Base-by-base conservation (phyloP, 2,888 invertebrate species). In the Hemicrepidius hirtus region DNA sequence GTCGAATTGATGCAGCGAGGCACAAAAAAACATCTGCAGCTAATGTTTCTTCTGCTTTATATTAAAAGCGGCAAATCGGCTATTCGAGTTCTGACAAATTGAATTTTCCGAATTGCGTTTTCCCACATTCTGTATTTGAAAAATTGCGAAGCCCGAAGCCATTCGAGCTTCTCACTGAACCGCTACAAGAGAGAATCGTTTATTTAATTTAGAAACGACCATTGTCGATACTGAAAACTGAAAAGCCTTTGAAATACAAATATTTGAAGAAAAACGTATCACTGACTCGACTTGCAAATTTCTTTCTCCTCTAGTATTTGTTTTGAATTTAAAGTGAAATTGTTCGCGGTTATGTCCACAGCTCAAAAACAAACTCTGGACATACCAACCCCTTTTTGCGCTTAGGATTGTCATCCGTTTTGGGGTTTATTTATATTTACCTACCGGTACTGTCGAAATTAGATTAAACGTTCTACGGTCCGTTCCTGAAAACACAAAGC, bases 21-120 rank as follows among this genome's bases (percentile, higher is more conserved):
- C 72, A 67, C 72, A 68, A 72, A 67, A 71, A 71, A 68, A 57
- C 67, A 72, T 73, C 65, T 73, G 73, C 68, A 73, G 55, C 73
- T 73, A 73, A 73, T 73, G 73, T 73, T 73, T 72, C 68, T 64
- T 68, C 68, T 72, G 71, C 68, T 72, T 68, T 73, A 73, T 73
- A 73, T 73, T 73, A 73, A 73, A 73, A 73, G 73, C 73, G 57
- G 73, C 65, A 73, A 73, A 73, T 73, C 73, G 73, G 73, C 73
- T 68, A 73, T 73, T 73, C 68, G 73, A 68, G 68, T 68, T 64
- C 65, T 68, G 77, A 76, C 79, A 81, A 82, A 82, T 79, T 80
- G 78, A 79, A 82, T 82, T 81, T 80, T 77, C 77, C 72, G 77
- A 79, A 78, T 80, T 78, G 76, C 80, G 76, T 80, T 71, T 81